These are phyloP conservation scores for Lutraria rhynchaena DNA, from an alignment of 1,140 invertebrate genomes.

Conservation along the genomic window DNA sequence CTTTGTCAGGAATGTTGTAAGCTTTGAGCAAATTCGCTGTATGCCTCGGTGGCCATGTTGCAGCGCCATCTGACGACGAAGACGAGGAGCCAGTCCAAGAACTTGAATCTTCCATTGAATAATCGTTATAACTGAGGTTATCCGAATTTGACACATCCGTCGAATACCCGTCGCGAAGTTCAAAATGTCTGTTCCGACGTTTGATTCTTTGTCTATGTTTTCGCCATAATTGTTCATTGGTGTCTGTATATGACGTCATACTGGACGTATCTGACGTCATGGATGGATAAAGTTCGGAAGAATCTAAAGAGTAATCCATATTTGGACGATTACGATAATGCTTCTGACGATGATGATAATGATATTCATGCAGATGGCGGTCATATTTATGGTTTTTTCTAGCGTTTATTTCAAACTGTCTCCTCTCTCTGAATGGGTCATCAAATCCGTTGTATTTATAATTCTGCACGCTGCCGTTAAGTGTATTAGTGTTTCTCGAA, in stretches of 20 bases:
- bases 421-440: constrained; percentile 51
- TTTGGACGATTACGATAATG: constrained; percentile 25
- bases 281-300: constrained; percentile 49
- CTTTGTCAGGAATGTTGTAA: constrained; percentile 51
- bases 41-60: constrained; percentile 52
- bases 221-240: constrained; percentile 8
- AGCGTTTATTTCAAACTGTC: constrained; percentile 18
- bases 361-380: constrained; percentile 14
- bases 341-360: neutral
- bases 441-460: constrained; percentile 57
- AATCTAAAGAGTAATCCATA: constrained; percentile 50
- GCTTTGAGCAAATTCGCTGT: constrained; percentile 29
- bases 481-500: constrained; percentile 47
- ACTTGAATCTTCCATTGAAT: constrained; percentile 51
- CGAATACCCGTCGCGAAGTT: constrained; percentile 34
- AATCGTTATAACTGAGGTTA: constrained; percentile 58
- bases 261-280: constrained; percentile 55
- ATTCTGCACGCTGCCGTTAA: constrained; percentile 40
- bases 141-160: constrained; percentile 57
- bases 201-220: constrained; percentile 3
- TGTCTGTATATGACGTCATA: constrained; percentile 39
- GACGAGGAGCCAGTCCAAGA: constrained; percentile 39
- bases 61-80: constrained; percentile 43
- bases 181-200: constrained; percentile 14
- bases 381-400: neutral